Conservation (phyloP, 2,888 invertebrate genomes). For the Zaprionus lineosus region DNA sequence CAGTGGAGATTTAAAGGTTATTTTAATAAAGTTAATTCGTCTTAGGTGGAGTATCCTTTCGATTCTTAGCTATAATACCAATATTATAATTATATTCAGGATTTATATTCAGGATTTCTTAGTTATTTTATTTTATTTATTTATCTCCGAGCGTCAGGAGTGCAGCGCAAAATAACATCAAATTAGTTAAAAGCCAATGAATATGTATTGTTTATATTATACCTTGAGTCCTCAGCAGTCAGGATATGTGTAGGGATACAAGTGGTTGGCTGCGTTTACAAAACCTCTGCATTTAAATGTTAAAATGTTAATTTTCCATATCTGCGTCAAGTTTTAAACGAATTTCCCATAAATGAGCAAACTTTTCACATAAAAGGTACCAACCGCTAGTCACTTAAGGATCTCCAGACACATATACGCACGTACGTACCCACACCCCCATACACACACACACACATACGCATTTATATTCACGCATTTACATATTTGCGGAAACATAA, state of each 20-base stretch:
- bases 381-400: constrained; percentile 38
- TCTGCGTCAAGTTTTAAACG: constrained; percentile 57
- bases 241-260: background rate
- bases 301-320: constrained; percentile 57
- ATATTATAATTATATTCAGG: no score
- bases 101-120: no score
- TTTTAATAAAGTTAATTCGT: no score
- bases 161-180: no score
- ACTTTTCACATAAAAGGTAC: constrained; percentile 63
- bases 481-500: constrained; percentile 59
- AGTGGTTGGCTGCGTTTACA: background rate
- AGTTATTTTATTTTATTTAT: no score
- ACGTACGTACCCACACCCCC: constrained; percentile 11
- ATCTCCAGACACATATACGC: constrained; percentile 19
- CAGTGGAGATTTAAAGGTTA: no score
- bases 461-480: constrained; percentile 42
- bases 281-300: constrained; percentile 27
- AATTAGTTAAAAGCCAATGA: no score
- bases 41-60: no score
- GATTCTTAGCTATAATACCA: no score
- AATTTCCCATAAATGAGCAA: constrained; percentile 57
- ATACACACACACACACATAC: constrained; percentile 13
- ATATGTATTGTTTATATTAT: background rate
- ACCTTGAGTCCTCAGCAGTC: background rate
- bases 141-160: no score